phyloP scores from a whole-genome alignment of 2,888 invertebrate species.

The Pseudeuparius sepicola region DNA sequence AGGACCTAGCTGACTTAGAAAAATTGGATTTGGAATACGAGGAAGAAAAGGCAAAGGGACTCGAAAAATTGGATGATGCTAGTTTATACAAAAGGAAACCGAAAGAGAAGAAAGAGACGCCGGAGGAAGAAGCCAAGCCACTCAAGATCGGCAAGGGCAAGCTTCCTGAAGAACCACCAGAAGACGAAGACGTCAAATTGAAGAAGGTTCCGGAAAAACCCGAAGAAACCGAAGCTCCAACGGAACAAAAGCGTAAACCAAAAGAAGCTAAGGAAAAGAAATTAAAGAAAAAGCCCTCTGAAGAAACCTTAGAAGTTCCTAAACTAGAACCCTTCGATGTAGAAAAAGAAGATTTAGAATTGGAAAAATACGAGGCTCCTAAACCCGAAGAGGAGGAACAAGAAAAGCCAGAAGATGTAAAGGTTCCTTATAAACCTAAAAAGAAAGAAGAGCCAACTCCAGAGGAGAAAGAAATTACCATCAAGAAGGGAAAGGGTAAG shows the following conservation, averaged over 20 bases:
- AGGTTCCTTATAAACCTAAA: conserved; percentile 26
- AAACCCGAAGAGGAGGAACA: conserved; percentile 32
- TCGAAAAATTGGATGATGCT: conserved; percentile 33
- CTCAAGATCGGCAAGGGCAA: conserved; percentile 40
- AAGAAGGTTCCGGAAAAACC: conserved; percentile 39
- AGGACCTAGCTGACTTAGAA: conserved; percentile 46
- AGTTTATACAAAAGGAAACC: conserved; percentile 28
- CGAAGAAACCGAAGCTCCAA: conserved; percentile 30
- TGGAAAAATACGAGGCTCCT: conserved; percentile 33
- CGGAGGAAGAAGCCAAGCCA: conserved; percentile 26
- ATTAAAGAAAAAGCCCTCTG: conserved; percentile 27
- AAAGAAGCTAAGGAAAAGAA: conserved; percentile 23
- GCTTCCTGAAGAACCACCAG: conserved; percentile 32
- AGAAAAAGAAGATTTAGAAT: conserved; percentile 33
- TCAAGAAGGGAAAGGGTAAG: conserved; percentile 27
- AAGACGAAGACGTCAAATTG: conserved; percentile 39
- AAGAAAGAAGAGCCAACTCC: conserved; percentile 37
- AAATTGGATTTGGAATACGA: conserved; percentile 37
- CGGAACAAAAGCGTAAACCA: conserved; percentile 31
- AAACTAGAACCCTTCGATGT: conserved; percentile 35
- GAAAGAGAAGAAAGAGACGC: conserved; percentile 28
- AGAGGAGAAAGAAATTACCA: conserved; percentile 33
- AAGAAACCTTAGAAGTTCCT: conserved; percentile 34
- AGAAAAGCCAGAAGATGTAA: conserved; percentile 33
- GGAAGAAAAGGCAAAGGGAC: conserved; percentile 33